A percentile compares a stretch with the other conserved stretches of the same genome.
Evolutionary conservation across 1,140 invertebrate species (phyloP).

Genomic region (Temnothorax curvispinosus): DNA sequence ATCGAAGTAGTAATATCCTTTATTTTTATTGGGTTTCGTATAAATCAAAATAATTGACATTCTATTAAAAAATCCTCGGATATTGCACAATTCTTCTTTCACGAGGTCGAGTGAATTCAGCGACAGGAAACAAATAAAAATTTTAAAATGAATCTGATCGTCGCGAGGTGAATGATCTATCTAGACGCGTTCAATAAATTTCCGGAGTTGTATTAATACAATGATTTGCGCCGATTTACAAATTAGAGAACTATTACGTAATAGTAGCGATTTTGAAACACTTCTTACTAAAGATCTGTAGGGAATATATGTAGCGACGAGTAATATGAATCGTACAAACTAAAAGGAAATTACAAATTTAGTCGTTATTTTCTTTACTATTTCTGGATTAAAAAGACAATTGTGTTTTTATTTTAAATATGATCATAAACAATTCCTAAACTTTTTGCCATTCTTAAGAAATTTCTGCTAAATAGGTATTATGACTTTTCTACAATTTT

Average conservation of each 20-base stretch:
- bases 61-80: background rate
- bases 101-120: background rate
- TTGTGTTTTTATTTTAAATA: background rate
- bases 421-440: background rate
- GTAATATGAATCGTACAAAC: background rate
- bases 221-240: conserved; percentile 26
- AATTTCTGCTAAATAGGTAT: background rate
- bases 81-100: background rate
- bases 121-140: background rate
- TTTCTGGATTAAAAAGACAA: background rate
- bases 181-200: conserved; percentile 6
- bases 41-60: conserved; percentile 6
- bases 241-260: conserved; percentile 16
- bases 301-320: background rate
- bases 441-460: background rate
- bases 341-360: conserved; percentile 20
- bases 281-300: background rate
- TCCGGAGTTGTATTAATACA: background rate
- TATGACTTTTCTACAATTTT: background rate
- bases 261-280: conserved; percentile 38
- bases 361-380: background rate
- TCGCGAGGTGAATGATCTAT: conserved; percentile 17
- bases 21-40: background rate
- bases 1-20: background rate
- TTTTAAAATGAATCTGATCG: background rate